Conservation (phyloP, 2,888 invertebrate genomes). For the Axea sp. region DNA sequence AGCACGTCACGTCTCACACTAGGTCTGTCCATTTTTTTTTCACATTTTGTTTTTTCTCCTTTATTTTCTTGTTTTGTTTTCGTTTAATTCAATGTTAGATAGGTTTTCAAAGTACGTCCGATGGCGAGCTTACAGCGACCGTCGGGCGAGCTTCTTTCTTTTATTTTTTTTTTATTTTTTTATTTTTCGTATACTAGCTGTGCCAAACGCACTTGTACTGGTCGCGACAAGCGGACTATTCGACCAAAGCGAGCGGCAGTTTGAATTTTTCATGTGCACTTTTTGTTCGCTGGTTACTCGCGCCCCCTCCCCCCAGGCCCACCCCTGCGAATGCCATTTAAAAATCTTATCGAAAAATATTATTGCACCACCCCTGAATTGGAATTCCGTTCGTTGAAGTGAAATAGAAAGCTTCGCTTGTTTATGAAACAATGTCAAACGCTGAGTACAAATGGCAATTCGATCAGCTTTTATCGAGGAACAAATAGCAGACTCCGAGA, state of each 20-base stretch:
- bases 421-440: neutral
- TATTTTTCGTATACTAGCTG: slow-evolving; percentile 79
- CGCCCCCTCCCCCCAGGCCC: neutral
- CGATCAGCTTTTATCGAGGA: neutral
- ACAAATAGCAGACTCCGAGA: neutral
- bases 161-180: slow-evolving; percentile 74
- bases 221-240: slow-evolving; percentile 73
- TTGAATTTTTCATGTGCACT: slow-evolving; percentile 34
- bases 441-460: neutral
- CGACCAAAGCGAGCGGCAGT: slow-evolving; percentile 66
- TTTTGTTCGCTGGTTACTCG: slow-evolving; percentile 5
- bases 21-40: no score
- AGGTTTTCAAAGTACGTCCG: slow-evolving; percentile 73
- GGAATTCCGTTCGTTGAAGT: neutral
- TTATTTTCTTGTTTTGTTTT: no score
- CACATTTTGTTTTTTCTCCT: no score
- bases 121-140: slow-evolving; percentile 72
- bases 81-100: slow-evolving; percentile 77
- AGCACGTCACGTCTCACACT: no score
- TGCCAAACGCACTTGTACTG: slow-evolving; percentile 80
- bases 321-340: slow-evolving; percentile 6
- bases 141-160: slow-evolving; percentile 70
- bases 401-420: slow-evolving; percentile 13
- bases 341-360: slow-evolving; percentile 52
- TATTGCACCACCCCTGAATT: slow-evolving; percentile 53